Evolutionary conservation across 2,797 vertebrate genomes (phyloP).

Genomic region (Siniperca obscura): DNA sequence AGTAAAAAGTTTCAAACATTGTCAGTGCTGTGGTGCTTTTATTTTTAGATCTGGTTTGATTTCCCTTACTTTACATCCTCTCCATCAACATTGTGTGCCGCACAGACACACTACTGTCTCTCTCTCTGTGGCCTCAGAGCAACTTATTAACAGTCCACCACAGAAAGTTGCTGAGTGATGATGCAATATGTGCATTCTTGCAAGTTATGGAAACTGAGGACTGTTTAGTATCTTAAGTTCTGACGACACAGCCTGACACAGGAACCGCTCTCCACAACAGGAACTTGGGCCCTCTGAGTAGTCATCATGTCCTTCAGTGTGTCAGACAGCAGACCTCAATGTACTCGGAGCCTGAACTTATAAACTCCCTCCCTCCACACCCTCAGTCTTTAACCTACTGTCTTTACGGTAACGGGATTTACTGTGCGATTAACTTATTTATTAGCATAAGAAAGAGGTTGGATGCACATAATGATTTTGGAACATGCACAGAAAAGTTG

Average conservation of each 20-base stretch:
- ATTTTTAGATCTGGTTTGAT: slow-evolving; percentile 14
- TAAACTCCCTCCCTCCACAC: not conserved
- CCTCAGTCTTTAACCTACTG: not conserved
- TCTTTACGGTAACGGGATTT: not conserved
- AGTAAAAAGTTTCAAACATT: not conserved
- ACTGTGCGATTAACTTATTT: slow-evolving; percentile 29
- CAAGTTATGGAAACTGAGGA: not conserved
- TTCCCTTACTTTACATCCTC: not conserved
- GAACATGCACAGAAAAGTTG: not conserved
- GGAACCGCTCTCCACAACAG: not conserved
- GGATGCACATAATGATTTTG: not conserved
- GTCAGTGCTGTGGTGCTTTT: not conserved
- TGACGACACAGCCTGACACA: not conserved
- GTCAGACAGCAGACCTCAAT: not conserved
- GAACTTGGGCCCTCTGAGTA: not conserved
- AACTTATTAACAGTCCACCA: not conserved
- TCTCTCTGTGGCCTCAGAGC: not conserved
- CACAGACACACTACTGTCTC: not conserved
- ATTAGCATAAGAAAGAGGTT: slow-evolving; percentile 33
- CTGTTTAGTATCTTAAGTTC: not conserved
- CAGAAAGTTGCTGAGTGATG: not conserved
- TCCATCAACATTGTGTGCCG: not conserved
- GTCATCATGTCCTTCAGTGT: not conserved
- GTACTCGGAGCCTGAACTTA: not conserved
- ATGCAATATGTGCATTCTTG: not conserved